Evolutionary conservation across 2,113 vertebrate species (phyloP).

Genomic region (Eptesicus fuscus): DNA sequence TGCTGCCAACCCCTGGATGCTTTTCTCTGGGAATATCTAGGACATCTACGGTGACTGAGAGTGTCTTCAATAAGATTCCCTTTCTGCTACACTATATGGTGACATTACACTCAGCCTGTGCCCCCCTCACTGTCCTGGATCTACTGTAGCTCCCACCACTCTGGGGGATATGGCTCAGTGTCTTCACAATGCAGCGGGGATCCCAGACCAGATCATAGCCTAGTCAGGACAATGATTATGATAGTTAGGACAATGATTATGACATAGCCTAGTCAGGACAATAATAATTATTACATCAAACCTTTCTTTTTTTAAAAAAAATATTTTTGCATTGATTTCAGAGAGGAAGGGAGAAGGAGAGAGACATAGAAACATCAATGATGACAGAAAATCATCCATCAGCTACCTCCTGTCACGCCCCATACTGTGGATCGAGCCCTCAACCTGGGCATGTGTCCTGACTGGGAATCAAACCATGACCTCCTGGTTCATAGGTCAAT

Average conservation of each 20-base stretch:
- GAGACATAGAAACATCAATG: too few relatives aligned
- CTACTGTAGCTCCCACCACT: rapidly evolving
- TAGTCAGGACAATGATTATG: not conserved
- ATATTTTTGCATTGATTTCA: too few relatives aligned
- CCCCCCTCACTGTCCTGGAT: rapidly evolving
- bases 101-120: too few relatives aligned
- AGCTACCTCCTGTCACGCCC: too few relatives aligned
- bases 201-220: not conserved
- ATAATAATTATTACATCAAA: not conserved
- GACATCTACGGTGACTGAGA: rapidly evolving
- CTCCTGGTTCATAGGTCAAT: too few relatives aligned
- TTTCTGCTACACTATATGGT: not conserved
- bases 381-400: too few relatives aligned
- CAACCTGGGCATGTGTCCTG: too few relatives aligned
- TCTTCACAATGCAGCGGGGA: not conserved
- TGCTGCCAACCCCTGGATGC: not conserved
- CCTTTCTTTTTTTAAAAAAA: not conserved
- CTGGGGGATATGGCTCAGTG: rapidly evolving
- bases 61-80: not conserved
- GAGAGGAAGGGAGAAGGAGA: too few relatives aligned
- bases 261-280: too few relatives aligned
- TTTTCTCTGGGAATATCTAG: not conserved
- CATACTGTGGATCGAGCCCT: too few relatives aligned
- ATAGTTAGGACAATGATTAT: not conserved
- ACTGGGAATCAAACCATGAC: too few relatives aligned